phyloP scores from a whole-genome alignment of 2,797 vertebrate species.

The Geranospiza caerulescens region DNA sequence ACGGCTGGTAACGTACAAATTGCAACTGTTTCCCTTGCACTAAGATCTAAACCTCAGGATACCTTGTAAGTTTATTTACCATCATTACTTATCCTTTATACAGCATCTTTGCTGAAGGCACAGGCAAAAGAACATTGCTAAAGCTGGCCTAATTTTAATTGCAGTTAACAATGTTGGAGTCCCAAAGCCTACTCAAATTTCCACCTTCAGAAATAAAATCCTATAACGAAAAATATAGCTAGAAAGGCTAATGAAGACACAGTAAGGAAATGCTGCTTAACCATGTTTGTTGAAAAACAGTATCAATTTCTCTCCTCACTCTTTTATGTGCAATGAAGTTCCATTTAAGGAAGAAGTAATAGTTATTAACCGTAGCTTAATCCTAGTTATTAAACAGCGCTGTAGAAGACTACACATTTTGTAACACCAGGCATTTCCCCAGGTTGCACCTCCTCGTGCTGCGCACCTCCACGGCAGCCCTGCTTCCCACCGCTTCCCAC shows the following conservation, averaged over 20 bases:
- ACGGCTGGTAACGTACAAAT: rapidly evolving
- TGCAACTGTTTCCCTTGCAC: background rate
- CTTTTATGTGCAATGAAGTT: background rate
- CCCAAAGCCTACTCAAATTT: background rate
- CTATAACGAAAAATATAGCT: background rate
- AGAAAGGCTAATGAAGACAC: background rate
- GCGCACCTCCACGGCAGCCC: background rate
- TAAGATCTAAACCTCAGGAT: background rate
- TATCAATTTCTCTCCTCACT: background rate
- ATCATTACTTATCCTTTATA: background rate
- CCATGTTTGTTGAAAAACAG: background rate
- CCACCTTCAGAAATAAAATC: background rate
- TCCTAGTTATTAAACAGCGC: no score
- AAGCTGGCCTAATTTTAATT: background rate
- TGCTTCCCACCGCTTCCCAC: background rate
- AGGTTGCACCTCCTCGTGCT: background rate
- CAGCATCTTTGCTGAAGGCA: background rate
- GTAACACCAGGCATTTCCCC: background rate
- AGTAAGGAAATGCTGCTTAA: background rate
- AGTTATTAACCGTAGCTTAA: background rate
- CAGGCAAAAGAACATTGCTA: background rate
- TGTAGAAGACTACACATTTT: background rate
- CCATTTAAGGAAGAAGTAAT: background rate
- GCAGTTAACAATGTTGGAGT: background rate
- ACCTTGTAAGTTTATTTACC: background rate